Percentiles rank a stretch among this genome's conserved stretches.
These are phyloP conservation scores for Glaucomys volans DNA, from an alignment of 2,113 vertebrate species.

Conservation along the genomic window DNA sequence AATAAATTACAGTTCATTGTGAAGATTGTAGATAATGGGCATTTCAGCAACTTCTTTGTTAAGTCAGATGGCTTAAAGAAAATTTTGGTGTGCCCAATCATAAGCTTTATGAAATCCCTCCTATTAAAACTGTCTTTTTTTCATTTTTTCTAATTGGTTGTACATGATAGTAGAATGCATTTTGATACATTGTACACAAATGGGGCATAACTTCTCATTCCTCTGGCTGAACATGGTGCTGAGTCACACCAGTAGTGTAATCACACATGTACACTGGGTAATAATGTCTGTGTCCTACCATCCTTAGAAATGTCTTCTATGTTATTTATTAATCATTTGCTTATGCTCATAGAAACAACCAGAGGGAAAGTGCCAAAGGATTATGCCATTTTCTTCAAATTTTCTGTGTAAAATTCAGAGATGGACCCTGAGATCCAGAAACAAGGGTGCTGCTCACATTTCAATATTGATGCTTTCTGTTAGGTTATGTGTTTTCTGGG, in stretches of 20 bases:
- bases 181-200: too few relatives aligned
- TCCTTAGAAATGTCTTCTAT: background rate
- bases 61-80: slow-evolving; percentile 4
- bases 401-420: background rate
- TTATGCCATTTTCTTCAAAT: background rate
- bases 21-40: background rate
- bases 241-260: too few relatives aligned
- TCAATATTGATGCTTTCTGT: background rate
- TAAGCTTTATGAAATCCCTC: background rate
- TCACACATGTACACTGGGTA: too few relatives aligned
- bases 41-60: background rate
- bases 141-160: too few relatives aligned
- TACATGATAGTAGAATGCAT: too few relatives aligned
- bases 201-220: too few relatives aligned
- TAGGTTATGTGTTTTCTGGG: background rate
- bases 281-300: too few relatives aligned
- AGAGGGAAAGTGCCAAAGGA: background rate
- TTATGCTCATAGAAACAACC: background rate
- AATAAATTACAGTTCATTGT: background rate
- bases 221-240: too few relatives aligned
- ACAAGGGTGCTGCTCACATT: background rate
- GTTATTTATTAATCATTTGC: background rate
- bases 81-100: background rate
- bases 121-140: background rate
- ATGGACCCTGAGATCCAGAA: background rate